These are phyloP conservation scores for Melanotaenia trifasciata DNA, from an alignment of 2,797 vertebrate genomes.

Conservation along the genomic window DNA sequence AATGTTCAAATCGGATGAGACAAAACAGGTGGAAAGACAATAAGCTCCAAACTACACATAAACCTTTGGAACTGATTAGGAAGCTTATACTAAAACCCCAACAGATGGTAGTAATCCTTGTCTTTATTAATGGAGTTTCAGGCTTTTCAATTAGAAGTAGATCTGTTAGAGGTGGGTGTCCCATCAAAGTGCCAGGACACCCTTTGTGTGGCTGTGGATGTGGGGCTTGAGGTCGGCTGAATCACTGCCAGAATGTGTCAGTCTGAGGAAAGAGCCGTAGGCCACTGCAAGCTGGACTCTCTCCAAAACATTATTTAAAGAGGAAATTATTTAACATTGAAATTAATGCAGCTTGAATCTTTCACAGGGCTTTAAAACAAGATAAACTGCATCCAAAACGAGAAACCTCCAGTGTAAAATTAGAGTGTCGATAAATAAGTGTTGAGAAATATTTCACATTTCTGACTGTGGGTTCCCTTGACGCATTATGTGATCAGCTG, in stretches of 20 bases:
- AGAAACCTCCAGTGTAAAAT: conserved; percentile 42
- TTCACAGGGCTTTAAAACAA: conserved; percentile 23
- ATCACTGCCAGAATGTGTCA: conserved; percentile 68
- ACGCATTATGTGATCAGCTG: conserved; percentile 47
- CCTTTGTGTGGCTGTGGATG: conserved; percentile 43
- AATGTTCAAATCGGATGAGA: conserved; percentile 1
- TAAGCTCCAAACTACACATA: not conserved
- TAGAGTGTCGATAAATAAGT: not conserved
- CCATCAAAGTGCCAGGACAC: conserved; percentile 44
- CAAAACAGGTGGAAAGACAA: conserved; percentile 24
- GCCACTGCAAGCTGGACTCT: conserved; percentile 38
- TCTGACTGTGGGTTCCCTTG: conserved; percentile 22
- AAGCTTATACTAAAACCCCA: conserved; percentile 50
- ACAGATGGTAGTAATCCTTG: conserved; percentile 57
- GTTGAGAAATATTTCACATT: conserved; percentile 23
- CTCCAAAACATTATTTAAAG: conserved; percentile 45
- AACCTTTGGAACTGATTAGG: conserved; percentile 47
- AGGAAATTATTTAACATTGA: conserved; percentile 18
- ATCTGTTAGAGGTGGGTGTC: conserved; percentile 29
- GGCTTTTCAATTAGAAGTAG: conserved; percentile 48
- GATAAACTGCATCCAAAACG: conserved; percentile 4
- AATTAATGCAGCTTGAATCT: conserved; percentile 9
- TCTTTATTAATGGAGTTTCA: conserved; percentile 44
- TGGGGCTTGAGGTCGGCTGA: conserved; percentile 46
- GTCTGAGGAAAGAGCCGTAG: conserved; percentile 36